phyloP scores from a whole-genome alignment of 1,140 invertebrate species.

The Papilio aristodemus region DNA sequence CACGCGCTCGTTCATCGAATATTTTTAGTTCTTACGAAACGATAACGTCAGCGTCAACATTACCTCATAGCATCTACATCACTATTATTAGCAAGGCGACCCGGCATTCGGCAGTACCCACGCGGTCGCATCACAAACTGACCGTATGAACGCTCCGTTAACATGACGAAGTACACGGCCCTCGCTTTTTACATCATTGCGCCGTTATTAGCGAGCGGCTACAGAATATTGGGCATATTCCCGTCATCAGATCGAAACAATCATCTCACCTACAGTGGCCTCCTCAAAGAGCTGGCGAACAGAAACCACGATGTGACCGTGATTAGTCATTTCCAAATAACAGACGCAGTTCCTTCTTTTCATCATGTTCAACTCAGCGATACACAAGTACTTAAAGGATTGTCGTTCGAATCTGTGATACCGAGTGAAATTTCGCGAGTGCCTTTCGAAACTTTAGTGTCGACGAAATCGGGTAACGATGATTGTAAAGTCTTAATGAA shows the following conservation, averaged over 20 bases:
- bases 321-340: conserved; percentile 82
- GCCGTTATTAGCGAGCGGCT: conserved; percentile 56
- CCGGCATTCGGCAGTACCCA: conserved; percentile 66
- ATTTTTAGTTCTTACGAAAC: conserved; percentile 74
- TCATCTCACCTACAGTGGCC: conserved; percentile 83
- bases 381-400: conserved; percentile 64
- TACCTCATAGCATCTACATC: conserved; percentile 73
- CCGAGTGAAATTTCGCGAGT: conserved; percentile 69
- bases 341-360: conserved; percentile 79
- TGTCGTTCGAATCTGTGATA: conserved; percentile 73
- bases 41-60: conserved; percentile 60
- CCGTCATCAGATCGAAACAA: conserved; percentile 85
- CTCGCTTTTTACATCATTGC: conserved; percentile 54
- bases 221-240: conserved; percentile 84
- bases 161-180: conserved; percentile 56
- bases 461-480: conserved; percentile 73
- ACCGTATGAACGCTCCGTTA: conserved; percentile 48
- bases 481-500: conserved; percentile 80
- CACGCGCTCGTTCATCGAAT: conserved; percentile 65
- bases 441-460: conserved; percentile 71
- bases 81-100: conserved; percentile 75
- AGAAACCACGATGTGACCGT: conserved; percentile 86
- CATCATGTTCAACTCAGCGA: conserved; percentile 79
- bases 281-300: conserved; percentile 83
- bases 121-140: conserved; percentile 55